Percentiles rank a stretch among this genome's conserved stretches.
These are phyloP conservation scores for Drosophila subobscura DNA, from an alignment of 1,140 invertebrate genomes.

Conservation along the genomic window DNA sequence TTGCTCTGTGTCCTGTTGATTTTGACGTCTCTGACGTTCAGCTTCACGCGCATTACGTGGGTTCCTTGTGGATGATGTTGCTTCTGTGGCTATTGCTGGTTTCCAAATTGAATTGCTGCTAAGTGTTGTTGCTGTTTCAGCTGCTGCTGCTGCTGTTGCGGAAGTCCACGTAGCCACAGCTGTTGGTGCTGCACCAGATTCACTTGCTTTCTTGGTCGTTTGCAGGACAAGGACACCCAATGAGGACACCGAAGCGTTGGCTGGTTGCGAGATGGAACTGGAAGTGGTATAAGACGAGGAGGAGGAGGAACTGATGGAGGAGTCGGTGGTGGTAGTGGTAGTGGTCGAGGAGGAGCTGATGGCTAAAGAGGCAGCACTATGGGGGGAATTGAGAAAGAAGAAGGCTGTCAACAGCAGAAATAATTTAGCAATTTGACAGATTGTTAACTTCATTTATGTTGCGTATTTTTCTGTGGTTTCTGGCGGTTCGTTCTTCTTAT, in stretches of 20 bases:
- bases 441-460: conserved; percentile 84
- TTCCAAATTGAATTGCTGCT: conserved; percentile 71
- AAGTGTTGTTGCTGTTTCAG: conserved; percentile 25
- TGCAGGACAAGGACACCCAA: conserved; percentile 39
- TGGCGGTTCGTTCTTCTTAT: conserved; percentile 14
- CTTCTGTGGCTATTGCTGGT: conserved; percentile 29
- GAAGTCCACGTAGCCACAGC: conserved; percentile 36
- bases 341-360: conserved; percentile 5
- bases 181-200: conserved; percentile 35
- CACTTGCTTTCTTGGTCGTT: conserved; percentile 49
- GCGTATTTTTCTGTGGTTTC: conserved; percentile 62
- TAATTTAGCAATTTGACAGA: conserved; percentile 83
- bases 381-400: conserved; percentile 74
- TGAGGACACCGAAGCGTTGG: background rate
- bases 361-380: conserved; percentile 38
- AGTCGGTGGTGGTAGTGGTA: conserved; percentile 4
- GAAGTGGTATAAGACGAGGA: conserved; percentile 8
- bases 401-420: conserved; percentile 83
- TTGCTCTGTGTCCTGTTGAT: conserved; percentile 47
- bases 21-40: conserved; percentile 68
- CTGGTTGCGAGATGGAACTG: conserved; percentile 11
- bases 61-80: conserved; percentile 24
- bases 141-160: conserved; percentile 25
- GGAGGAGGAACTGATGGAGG: conserved; percentile 11
- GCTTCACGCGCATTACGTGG: conserved; percentile 63